Conservation (phyloP, 2,888 invertebrate genomes). For the Acheta domesticus region DNA sequence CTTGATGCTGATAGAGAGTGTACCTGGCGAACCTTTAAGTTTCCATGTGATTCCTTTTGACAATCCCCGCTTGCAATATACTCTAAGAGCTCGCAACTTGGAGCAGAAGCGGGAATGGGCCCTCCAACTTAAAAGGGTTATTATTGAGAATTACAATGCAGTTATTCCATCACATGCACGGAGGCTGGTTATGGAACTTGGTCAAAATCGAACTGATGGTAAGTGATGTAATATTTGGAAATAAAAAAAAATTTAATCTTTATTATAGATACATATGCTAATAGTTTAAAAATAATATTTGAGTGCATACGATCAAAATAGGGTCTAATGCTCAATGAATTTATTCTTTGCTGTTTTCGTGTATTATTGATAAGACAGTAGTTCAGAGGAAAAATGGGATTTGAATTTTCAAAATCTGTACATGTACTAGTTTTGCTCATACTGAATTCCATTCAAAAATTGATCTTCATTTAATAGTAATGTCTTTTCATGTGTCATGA, state of each 20-base stretch:
- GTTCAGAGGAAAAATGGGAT: too few relatives aligned
- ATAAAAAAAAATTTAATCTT: too few relatives aligned
- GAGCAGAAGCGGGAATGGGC: slow-evolving; percentile 87
- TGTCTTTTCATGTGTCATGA: too few relatives aligned
- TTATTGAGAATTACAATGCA: slow-evolving; percentile 88
- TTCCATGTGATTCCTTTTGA: slow-evolving; percentile 97
- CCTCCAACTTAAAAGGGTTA: slow-evolving; percentile 76
- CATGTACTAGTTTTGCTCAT: too few relatives aligned
- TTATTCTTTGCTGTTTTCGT: not conserved
- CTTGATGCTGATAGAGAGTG: slow-evolving; percentile 94
- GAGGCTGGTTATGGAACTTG: slow-evolving; percentile 85
- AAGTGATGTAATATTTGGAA: slow-evolving; percentile 37
- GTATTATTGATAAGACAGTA: too few relatives aligned
- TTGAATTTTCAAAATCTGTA: too few relatives aligned
- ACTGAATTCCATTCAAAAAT: too few relatives aligned
- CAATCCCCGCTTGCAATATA: slow-evolving; percentile 87
- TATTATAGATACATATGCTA: too few relatives aligned
- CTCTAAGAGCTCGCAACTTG: slow-evolving; percentile 72
- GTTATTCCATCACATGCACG: slow-evolving; percentile 93
- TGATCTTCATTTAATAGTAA: too few relatives aligned
- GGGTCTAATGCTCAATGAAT: not conserved
- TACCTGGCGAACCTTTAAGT: slow-evolving; percentile 88
- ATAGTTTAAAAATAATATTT: too few relatives aligned
- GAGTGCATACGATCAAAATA: not conserved
- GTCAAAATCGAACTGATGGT: slow-evolving; percentile 72